A percentile compares a stretch with the other conserved stretches of the same genome.
Conservation (phyloP, 2,113 vertebrate species). For the Callipepla squamata region DNA sequence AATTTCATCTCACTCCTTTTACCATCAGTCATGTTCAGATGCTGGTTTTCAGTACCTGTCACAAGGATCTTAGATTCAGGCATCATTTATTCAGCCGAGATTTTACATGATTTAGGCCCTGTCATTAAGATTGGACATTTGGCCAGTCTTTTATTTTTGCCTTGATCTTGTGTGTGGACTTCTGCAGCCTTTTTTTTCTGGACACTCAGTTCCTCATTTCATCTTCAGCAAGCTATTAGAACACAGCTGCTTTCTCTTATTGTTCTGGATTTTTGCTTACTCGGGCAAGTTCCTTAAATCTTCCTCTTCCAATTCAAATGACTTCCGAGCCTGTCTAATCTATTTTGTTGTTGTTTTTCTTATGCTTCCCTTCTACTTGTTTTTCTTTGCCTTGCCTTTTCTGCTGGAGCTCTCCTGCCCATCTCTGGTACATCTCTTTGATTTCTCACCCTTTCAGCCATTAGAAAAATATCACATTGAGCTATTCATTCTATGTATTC, state of each 20-base stretch:
- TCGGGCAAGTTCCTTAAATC: slow-evolving; percentile 14
- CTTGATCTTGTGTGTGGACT: neutral
- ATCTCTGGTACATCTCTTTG: neutral
- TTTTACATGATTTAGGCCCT: neutral
- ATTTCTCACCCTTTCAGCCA: neutral
- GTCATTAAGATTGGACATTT: neutral
- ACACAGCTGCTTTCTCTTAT: neutral
- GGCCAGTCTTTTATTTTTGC: neutral
- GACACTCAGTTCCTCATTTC: neutral
- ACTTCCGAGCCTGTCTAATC: neutral
- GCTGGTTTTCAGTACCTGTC: neutral
- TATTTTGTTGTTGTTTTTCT: slow-evolving; percentile 27
- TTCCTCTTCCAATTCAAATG: slow-evolving; percentile 5
- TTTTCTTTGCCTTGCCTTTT: neutral
- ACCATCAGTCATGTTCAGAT: neutral
- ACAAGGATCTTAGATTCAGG: neutral
- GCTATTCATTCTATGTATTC: neutral
- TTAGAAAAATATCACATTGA: neutral
- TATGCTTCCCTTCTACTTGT: neutral
- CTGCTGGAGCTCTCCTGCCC: neutral
- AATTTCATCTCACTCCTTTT: neutral
- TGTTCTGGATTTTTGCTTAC: slow-evolving; percentile 14
- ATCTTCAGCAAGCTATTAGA: neutral
- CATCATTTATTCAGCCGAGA: neutral
- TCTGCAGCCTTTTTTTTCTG: neutral